A percentile compares a stretch with the other conserved stretches of the same genome.
phyloP scores from a whole-genome alignment of 2,797 vertebrate genomes.

The Sciurus carolinensis region DNA sequence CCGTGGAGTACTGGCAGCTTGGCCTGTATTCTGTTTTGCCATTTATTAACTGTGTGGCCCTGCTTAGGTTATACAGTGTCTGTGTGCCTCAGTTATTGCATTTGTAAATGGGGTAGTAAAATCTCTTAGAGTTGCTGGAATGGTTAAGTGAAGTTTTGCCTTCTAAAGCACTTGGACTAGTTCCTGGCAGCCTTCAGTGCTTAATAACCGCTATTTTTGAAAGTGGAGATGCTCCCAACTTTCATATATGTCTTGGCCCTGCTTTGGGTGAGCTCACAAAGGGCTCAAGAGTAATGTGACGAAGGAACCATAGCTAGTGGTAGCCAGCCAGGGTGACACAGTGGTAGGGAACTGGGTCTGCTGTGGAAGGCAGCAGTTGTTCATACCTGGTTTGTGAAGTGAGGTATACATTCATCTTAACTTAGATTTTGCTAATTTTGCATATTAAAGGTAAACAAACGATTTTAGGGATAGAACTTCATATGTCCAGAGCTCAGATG shows the following conservation, averaged over 20 bases:
- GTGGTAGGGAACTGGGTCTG: too few relatives aligned
- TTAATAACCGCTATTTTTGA: too few relatives aligned
- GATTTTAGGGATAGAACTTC: neutral
- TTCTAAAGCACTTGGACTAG: neutral
- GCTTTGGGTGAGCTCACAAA: too few relatives aligned
- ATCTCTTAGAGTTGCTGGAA: neutral
- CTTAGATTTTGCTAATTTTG: neutral
- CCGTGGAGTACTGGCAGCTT: neutral
- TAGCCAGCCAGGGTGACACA: too few relatives aligned
- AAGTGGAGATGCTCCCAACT: too few relatives aligned
- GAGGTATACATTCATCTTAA: neutral
- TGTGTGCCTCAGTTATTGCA: neutral
- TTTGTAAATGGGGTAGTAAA: neutral
- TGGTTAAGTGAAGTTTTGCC: neutral
- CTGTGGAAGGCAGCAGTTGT: neutral
- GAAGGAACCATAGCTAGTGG: neutral
- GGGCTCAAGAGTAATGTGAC: too few relatives aligned
- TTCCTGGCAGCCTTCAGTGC: neutral
- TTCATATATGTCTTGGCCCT: too few relatives aligned
- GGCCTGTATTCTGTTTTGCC: neutral
- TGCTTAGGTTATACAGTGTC: neutral
- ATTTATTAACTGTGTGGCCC: neutral
- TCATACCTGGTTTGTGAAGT: neutral
- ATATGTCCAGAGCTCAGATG: neutral
- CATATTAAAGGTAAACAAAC: neutral